These are phyloP conservation scores for Mamestra brassicae DNA, from an alignment of 2,888 invertebrate genomes.

Conservation along the genomic window DNA sequence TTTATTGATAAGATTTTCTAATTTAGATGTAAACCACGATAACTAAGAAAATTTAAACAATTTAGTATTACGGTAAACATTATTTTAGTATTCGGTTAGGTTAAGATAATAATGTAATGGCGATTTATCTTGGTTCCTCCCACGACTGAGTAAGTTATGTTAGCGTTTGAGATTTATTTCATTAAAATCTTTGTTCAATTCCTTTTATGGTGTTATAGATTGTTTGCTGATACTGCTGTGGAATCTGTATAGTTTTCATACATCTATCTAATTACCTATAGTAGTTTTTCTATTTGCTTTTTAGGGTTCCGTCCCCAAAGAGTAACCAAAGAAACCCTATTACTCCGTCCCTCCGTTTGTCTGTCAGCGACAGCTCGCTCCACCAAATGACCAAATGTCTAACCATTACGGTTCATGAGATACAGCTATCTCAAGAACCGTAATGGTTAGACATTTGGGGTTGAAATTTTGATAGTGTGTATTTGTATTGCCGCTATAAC, in stretches of 20 bases:
- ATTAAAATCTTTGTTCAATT: constrained; percentile 32
- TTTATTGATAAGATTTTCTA: constrained; percentile 25
- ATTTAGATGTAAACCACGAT: constrained; percentile 44
- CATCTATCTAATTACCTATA: too few relatives aligned
- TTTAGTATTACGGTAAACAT: constrained; percentile 29
- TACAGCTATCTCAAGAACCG: too few relatives aligned
- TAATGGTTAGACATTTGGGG: too few relatives aligned
- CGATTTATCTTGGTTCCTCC: constrained; percentile 43
- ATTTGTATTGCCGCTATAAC: too few relatives aligned
- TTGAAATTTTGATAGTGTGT: too few relatives aligned
- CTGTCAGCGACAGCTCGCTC: too few relatives aligned
- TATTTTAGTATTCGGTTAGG: constrained; percentile 34
- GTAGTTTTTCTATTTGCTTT: too few relatives aligned
- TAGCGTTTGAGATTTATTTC: constrained; percentile 37
- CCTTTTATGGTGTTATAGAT: constrained; percentile 8
- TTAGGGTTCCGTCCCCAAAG: too few relatives aligned
- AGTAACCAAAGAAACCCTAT: too few relatives aligned
- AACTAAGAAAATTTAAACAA: constrained; percentile 24
- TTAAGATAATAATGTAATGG: constrained; percentile 34
- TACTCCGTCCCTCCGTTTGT: too few relatives aligned
- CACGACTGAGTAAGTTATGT: constrained; percentile 43
- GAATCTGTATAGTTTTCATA: background rate
- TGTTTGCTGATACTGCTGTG: background rate
- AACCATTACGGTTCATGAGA: too few relatives aligned
- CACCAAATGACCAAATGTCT: too few relatives aligned